A percentile compares a stretch with the other conserved stretches of the same genome.
Conservation (phyloP, 1,140 invertebrate species). For the Meloidogyne hapla region DNA sequence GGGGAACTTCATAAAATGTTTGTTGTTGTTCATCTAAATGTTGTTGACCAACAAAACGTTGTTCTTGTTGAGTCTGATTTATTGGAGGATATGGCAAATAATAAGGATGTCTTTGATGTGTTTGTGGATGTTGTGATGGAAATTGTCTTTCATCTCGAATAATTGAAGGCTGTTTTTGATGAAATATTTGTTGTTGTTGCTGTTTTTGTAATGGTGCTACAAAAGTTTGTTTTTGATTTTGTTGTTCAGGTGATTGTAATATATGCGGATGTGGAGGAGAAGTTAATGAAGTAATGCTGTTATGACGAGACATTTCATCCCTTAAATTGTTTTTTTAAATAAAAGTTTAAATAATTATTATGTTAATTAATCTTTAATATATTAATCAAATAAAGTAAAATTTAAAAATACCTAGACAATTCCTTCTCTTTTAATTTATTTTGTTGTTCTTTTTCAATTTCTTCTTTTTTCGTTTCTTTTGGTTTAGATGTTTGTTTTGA, state of each 20-base stretch:
- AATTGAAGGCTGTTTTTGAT: not conserved
- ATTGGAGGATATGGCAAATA: not conserved
- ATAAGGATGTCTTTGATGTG: not conserved
- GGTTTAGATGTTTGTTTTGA: not conserved
- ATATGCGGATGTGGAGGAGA: not conserved
- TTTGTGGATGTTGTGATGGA: not conserved
- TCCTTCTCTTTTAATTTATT: not conserved
- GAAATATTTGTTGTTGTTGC: not conserved
- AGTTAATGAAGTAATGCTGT: slow-evolving; percentile 7
- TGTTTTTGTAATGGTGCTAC: not conserved
- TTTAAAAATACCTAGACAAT: not conserved
- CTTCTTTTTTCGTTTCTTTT: not conserved
- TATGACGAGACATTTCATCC: not conserved
- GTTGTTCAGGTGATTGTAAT: not conserved
- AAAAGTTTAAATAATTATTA: not conserved
- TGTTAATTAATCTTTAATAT: not conserved
- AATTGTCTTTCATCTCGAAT: not conserved
- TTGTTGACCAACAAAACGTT: slow-evolving; percentile 2
- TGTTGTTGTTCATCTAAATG: not conserved
- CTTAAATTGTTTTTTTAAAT: not conserved
- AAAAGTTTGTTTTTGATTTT: slow-evolving; percentile 7
- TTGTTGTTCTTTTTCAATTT: not conserved
- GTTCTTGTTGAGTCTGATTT: not conserved
- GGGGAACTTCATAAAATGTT: not conserved
- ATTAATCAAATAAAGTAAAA: not conserved